Base-by-base conservation (phyloP, 37 sponge, comb jelly and placozoan species). In the Chondrosia reniformis region DNA sequence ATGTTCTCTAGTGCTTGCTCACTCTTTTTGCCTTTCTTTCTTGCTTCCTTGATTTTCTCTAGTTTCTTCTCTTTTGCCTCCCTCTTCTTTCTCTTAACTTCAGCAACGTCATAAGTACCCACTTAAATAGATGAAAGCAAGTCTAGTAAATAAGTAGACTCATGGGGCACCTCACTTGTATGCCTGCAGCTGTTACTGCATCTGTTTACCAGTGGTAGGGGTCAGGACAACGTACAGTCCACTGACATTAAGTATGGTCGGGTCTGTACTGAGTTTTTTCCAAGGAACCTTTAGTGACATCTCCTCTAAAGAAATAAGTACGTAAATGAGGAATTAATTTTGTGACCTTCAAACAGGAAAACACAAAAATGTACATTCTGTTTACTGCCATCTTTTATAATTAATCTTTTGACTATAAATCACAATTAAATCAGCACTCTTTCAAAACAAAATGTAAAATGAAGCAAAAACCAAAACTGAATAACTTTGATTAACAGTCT, bases 191-290 rank as follows among this genome's bases (percentile, higher is more conserved):
- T n/a, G n/a, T n/a, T n/a, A n/a, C n/a, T n/a, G n/a, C n/a, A n/a
- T n/a, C n/a, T n/a, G n/a, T 74, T 63, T 42, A 89, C 89, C 64
- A 1, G 86, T 46, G 32, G 85, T 55, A 0, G 90, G 94, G 46
- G 64, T 81, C 15, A 86, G 41, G 15, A 93, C 43, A 33, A 89
- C 71, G 39, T 89, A 93, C 22, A 93, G 64, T 44, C 89, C 94
- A 32, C 87, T 85, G 30, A 94, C 91, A 10, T 55, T 82, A 21
- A 90, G 75, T 15, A 76, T 44, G 42, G 91, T 78, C 3, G 89
- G 80, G 32, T 94, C 91, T 34, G 71, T 87, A 49, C 83, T 79
- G n/a, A 94, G 79, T 21, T 77, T 80, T 75, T 94, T 94, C 95
- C 95, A 94, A 28, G 95, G 95, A 31, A 94, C 87, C 56, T 84